Conservation (phyloP, 2,797 vertebrate genomes). For the Gymnoscopelus microlampas region DNA sequence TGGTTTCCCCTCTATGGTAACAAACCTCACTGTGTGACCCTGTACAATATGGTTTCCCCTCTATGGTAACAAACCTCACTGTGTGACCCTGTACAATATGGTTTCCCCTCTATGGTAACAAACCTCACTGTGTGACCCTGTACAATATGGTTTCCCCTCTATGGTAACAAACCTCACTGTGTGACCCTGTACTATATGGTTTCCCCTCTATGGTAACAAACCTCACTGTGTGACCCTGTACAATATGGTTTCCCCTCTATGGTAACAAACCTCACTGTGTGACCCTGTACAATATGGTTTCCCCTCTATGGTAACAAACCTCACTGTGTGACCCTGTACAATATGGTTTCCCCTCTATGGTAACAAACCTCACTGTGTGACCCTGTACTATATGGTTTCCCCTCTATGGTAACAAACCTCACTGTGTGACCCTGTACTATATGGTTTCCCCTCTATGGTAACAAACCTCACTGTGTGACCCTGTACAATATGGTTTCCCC, state of each 20-base stretch:
- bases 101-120: too few species aligned
- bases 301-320: constrained; percentile 56
- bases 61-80: not conserved
- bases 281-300: constrained; percentile 10
- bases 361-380: too few species aligned
- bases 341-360: not conserved
- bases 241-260: too few species aligned
- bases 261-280: constrained; percentile 22
- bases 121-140: too few species aligned
- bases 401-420: not conserved
- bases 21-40: constrained; percentile 22
- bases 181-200: constrained; percentile 16
- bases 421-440: constrained; percentile 26
- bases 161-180: constrained; percentile 57
- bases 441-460: constrained; percentile 57
- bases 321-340: constrained; percentile 20
- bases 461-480: constrained; percentile 23
- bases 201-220: not conserved
- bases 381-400: too few species aligned
- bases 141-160: not conserved
- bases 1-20: constrained; percentile 57
- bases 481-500: not conserved
- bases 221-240: too few species aligned
- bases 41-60: not conserved
- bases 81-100: too few species aligned